Evolutionary conservation across 2,797 vertebrate species (phyloP), one percentile per base, ranked within the genome.

Genomic region (Echeneis naucrates): DNA sequence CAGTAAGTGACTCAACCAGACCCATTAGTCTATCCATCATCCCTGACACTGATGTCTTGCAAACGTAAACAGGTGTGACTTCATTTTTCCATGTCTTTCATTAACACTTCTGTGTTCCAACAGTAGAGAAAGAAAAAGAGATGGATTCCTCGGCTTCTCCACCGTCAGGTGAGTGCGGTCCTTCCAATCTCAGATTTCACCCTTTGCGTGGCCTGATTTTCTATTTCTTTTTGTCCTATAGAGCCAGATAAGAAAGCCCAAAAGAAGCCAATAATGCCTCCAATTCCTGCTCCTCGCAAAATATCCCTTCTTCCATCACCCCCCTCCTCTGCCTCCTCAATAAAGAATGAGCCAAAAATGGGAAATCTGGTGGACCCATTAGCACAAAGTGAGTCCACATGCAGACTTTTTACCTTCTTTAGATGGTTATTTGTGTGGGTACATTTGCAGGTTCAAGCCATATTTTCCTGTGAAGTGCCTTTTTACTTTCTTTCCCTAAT

Each of bases 41-140:
- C 42, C 8, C 23, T 24, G 16, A 16, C 4, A 12, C 61, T 70
- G n/a, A n/a, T 47, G 8, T 45, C 4, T 37, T 12, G 19, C 51
- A 67, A 67, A 71, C 42, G 55, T 2, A 62, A 83, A 85, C 85
- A 16, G 58, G 75, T 70, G 13, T 23, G 35, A 35, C 83, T 75
- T 59, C 72, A 86, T 91, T 82, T 64, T 78, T 48, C 42, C 61
- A 2, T 1, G 14, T 5, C 23, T 42, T n/a, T n/a, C n/a, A n/a
- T n/a, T n/a, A n/a, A n/a, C n/a, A 0, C 19, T 77, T 81, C 9
- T 88, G 14, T 88, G 57, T 81, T 85, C 30, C 66, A 84, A 89
- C 78, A 86, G 84, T 2, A 23, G 23, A 19, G 17, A 24, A 58
- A 4, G 19, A 68, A 8, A 16, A 19, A 8, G 24, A 59, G n/a